Evolutionary conservation across 2,888 invertebrate species (phyloP).

Genomic region (Marronus borbonicus): DNA sequence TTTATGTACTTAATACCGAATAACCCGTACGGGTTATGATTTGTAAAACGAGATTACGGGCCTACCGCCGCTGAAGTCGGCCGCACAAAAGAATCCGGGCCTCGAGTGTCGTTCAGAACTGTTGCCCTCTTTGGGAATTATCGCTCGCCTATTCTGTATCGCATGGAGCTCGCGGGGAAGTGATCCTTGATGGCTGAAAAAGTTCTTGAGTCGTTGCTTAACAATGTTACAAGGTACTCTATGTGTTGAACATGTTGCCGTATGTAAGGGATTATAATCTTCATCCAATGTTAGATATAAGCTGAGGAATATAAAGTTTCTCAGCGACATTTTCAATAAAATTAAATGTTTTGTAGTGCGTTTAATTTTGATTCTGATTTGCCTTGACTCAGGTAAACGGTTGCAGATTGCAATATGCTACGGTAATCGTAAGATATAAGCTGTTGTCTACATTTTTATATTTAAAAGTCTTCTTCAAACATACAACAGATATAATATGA

Average conservation of each 20-base stretch:
- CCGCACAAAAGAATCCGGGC: constrained; percentile 10
- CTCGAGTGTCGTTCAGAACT: constrained; percentile 31
- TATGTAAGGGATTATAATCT: background rate
- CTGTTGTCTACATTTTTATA: too few species aligned
- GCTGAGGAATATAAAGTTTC: too few species aligned
- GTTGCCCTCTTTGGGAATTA: constrained; percentile 26
- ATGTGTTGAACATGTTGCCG: background rate
- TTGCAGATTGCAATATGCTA: too few species aligned
- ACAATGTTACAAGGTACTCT: constrained; percentile 12
- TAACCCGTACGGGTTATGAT: constrained; percentile 31
- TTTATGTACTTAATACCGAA: constrained; percentile 28
- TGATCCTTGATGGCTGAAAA: constrained; percentile 20
- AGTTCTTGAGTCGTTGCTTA: constrained; percentile 10
- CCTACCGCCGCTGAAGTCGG: background rate
- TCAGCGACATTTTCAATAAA: too few species aligned
- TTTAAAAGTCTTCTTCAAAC: too few species aligned
- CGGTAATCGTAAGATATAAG: too few species aligned
- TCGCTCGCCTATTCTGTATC: background rate
- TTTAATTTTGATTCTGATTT: too few species aligned
- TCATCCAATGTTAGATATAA: too few species aligned
- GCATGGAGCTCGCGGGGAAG: background rate
- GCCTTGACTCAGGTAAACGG: too few species aligned
- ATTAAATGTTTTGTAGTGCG: too few species aligned
- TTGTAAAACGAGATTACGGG: constrained; percentile 24
- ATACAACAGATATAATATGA: too few species aligned